Percentiles rank a stretch among this genome's conserved stretches.
phyloP scores from a whole-genome alignment of 35 echinoderm and acorn worm species.

The Anneissia japonica region DNA sequence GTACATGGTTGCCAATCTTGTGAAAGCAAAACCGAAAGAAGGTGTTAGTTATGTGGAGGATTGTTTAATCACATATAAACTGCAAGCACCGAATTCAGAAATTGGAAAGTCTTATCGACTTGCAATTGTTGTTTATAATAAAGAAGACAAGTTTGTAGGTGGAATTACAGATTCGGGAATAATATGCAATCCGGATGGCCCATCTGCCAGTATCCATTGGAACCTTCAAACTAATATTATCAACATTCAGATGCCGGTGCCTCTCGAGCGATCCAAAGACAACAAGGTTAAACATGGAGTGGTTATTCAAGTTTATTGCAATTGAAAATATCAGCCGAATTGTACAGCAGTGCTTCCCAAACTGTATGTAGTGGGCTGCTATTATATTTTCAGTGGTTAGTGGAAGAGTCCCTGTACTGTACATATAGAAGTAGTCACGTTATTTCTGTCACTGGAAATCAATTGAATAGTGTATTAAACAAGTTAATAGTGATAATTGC shows the following conservation, averaged over 20 bases:
- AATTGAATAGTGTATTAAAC: too few relatives aligned
- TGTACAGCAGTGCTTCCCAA: too few relatives aligned
- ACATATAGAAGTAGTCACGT: too few relatives aligned
- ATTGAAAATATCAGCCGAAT: not conserved
- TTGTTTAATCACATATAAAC: constrained; percentile 11
- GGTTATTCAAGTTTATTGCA: constrained; percentile 23
- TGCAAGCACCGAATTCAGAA: constrained; percentile 38
- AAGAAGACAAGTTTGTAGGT: constrained; percentile 17
- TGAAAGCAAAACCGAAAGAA: too few relatives aligned
- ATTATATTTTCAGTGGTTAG: too few relatives aligned
- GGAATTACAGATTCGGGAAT: constrained; percentile 25
- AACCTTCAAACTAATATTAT: constrained; percentile 36
- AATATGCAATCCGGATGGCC: constrained; percentile 20
- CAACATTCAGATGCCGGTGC: constrained; percentile 26
- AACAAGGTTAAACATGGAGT: constrained; percentile 36
- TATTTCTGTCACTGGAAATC: too few relatives aligned
- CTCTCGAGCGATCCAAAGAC: constrained; percentile 12
- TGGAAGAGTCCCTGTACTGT: too few relatives aligned
- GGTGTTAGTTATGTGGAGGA: not conserved
- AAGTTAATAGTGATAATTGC: too few relatives aligned
- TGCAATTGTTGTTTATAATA: constrained; percentile 22
- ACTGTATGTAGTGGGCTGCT: too few relatives aligned
- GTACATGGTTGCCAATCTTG: constrained; percentile 9
- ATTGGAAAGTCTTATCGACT: constrained; percentile 29
- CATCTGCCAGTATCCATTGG: constrained; percentile 38